These are phyloP conservation scores for Seladonia tumulorum DNA, from an alignment of 2,888 invertebrate genomes.

Conservation along the genomic window DNA sequence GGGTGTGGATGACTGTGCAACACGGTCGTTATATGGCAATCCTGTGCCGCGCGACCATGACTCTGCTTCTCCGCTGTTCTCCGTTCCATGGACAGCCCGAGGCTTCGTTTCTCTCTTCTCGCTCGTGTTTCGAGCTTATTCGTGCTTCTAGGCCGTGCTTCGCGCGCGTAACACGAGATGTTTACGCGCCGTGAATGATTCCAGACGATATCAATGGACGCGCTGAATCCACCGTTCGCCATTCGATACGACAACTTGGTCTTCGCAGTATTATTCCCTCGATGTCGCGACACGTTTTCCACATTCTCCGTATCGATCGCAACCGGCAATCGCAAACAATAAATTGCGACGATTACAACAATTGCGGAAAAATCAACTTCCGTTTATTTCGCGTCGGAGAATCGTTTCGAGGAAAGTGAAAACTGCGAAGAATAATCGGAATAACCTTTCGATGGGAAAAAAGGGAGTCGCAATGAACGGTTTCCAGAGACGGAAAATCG, in stretches of 20 bases:
- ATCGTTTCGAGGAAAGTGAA: too few relatives aligned
- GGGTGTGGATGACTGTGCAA: slow-evolving; percentile 76
- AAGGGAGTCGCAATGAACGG: too few relatives aligned
- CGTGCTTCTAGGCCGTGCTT: neutral
- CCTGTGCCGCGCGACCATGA: slow-evolving; percentile 78
- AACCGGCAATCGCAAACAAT: too few relatives aligned
- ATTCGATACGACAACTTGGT: too few relatives aligned
- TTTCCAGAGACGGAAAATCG: slow-evolving; percentile 5
- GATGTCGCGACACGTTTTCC: neutral
- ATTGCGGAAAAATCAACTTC: neutral
- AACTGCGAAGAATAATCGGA: neutral
- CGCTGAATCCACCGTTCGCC: neutral
- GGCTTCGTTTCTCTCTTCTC: slow-evolving; percentile 25
- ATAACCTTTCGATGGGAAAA: too few relatives aligned
- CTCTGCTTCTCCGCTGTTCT: slow-evolving; percentile 61
- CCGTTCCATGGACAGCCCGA: slow-evolving; percentile 50
- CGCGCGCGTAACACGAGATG: slow-evolving; percentile 61
- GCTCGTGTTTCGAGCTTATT: neutral
- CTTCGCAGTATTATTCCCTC: neutral
- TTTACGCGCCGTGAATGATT: slow-evolving; percentile 67
- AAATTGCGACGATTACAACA: too few relatives aligned
- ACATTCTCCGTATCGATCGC: neutral
- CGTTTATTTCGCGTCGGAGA: neutral
- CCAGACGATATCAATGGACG: slow-evolving; percentile 52
- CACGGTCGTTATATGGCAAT: slow-evolving; percentile 76